Evolutionary conservation across 2,113 vertebrate genomes (phyloP), one percentile per base, ranked within the genome.

Genomic region (Phrynosoma blainvillii): DNA sequence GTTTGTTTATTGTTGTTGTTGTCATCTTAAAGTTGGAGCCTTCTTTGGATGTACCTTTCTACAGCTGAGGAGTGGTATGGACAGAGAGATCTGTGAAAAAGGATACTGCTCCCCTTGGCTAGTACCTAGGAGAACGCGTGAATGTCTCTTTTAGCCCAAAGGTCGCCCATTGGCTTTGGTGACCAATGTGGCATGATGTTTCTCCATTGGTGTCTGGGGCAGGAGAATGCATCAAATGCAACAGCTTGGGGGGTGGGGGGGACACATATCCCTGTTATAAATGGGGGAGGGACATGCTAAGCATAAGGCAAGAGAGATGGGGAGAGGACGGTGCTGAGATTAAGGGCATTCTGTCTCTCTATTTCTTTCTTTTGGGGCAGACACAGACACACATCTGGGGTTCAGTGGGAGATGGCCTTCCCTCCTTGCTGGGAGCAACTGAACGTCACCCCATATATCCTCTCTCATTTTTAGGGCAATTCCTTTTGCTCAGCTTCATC

Each of bases 221-320:
- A 76, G 0, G 66, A 11, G 92, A 81, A 84, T 1, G 12, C 86
- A 0, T 88, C 18, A 23, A 89, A 12, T 90, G 86, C 32, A 62
- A 40, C 86, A 21, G 89, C 89, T 94, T 23, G 79, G 59, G 56
- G 32, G 8, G n/a, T n/a, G 27, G 5, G 9, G 4, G 93, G 89
- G 86, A 88, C 92, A 92, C 90, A 85, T 91, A 42, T 86, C 73
- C 83, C 25, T 0, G 87, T 88, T 92, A 84, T 6, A 89, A 85
- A 18, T 27, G 9, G 90, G 62, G 94, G 79, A 88, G 85, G 90
- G 89, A 25, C 89, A 88, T 91, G 91, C 92, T 74, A 1, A n/a
- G 6, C 1, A 86, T 89, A 78, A 66, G 18, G 20, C n/a, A 5
- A 14, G 21, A 42, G 77, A 1, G n/a, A 54, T 32, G n/a, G 13